phyloP scores from a whole-genome alignment of 2,888 invertebrate genomes.

The Sturmia bella region DNA sequence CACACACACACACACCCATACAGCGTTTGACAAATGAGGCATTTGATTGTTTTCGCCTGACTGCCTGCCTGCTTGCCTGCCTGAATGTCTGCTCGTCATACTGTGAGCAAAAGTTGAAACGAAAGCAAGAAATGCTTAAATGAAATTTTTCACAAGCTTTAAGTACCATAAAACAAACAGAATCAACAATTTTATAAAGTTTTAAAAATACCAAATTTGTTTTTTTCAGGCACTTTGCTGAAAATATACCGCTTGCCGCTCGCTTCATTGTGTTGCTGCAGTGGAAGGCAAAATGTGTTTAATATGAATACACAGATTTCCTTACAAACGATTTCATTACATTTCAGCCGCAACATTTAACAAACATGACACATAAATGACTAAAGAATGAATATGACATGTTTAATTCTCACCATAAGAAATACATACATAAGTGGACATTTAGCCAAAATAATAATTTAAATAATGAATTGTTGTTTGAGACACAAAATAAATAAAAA shows the following conservation, averaged over 20 bases:
- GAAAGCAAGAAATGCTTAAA: neutral
- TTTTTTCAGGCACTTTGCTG: slow-evolving; percentile 5
- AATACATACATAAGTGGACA: slow-evolving; percentile 49
- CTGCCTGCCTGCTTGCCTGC: too few relatives aligned
- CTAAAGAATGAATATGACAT: slow-evolving; percentile 61
- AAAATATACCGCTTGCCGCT: too few relatives aligned
- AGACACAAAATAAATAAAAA: neutral
- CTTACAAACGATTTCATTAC: slow-evolving; percentile 55
- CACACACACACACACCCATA: too few relatives aligned
- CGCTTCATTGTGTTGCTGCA: slow-evolving; percentile 20
- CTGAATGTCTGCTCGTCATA: slow-evolving; percentile 53
- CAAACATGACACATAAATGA: slow-evolving; percentile 64
- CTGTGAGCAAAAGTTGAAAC: slow-evolving; percentile 26
- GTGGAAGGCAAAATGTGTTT: slow-evolving; percentile 48
- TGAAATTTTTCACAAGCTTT: too few relatives aligned
- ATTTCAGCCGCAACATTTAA: slow-evolving; percentile 59
- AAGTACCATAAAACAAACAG: neutral
- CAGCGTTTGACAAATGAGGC: slow-evolving; percentile 57
- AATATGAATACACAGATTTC: slow-evolving; percentile 12
- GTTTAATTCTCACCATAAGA: slow-evolving; percentile 32
- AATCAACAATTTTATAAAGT: slow-evolving; percentile 20
- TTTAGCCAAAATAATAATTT: slow-evolving; percentile 26
- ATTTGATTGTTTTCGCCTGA: slow-evolving; percentile 67
- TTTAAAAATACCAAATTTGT: slow-evolving; percentile 51
- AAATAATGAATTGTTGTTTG: slow-evolving; percentile 46